Evolutionary conservation across 1,140 invertebrate species (phyloP), one percentile per base, ranked within the genome.

Genomic region (Sinonovacula constricta): DNA sequence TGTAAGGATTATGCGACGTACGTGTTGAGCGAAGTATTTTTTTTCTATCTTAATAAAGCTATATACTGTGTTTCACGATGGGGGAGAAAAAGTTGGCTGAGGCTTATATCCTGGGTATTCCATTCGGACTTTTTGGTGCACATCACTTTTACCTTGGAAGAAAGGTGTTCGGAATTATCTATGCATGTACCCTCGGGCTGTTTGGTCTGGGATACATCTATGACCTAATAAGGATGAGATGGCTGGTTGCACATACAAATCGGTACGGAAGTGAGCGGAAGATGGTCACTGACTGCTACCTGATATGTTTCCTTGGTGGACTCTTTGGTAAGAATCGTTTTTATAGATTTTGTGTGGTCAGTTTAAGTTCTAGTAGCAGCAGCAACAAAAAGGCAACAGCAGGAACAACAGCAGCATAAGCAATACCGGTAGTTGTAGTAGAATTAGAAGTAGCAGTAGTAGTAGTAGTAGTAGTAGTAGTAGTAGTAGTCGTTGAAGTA

Each of bases 131-230:
- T 1, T 77, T 85, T 49, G 85, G 85, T 24, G 83, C 80, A 0
- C 85, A 87, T 56, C 79, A 86, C 54, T 86, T 85, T 53, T 86
- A 87, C 45, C 72, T 86, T 12, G 74, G 81, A 24, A 68, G 86
- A 0, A 67, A 78, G 4, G 30, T 62, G 33, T 83, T 81, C 22
- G 83, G 85, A 4, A 39, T 85, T 14, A 34, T 82, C 24, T 87
- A 87, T 56, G 33, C 85, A 4, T 74, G 82, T 49, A 85, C 85
- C 1, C 76, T 87, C 24, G 86, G 86, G 2, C 56, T 87, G 14
- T 70, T 82, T 18, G 86, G 86, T 1, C 15, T 80, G 7, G 86
- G 86, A 2, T 87, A 80, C 36, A 24, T 86, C 0, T 34, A 81
- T 39, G 86, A 87, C 70, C 39, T 87, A 5, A 62, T 86, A 10